Conservation (phyloP, 2,888 invertebrate genomes). For the Andrena bucephala region DNA sequence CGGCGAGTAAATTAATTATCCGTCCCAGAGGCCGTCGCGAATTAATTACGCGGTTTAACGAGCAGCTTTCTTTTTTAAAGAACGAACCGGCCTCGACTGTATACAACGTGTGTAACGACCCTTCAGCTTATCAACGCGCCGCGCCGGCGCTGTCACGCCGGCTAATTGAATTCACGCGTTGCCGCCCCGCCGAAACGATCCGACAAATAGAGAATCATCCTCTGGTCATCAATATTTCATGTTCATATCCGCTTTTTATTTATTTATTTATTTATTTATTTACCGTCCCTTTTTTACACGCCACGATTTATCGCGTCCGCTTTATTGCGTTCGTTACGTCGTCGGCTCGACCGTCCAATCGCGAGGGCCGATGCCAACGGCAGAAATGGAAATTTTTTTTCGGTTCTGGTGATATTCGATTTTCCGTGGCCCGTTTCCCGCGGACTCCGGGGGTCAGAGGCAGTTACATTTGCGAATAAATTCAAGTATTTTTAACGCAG, state of each 20-base stretch:
- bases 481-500: background rate
- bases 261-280: background rate
- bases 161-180: slow-evolving; percentile 65
- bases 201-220: slow-evolving; percentile 61
- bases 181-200: slow-evolving; percentile 43
- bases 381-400: too few species aligned
- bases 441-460: too few species aligned
- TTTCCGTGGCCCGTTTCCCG: too few species aligned
- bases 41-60: slow-evolving; percentile 70
- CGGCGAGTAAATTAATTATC: slow-evolving; percentile 68
- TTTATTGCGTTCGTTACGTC: slow-evolving; percentile 25
- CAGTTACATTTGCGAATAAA: too few species aligned
- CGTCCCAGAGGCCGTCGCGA: slow-evolving; percentile 42
- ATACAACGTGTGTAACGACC: slow-evolving; percentile 61
- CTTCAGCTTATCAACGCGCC: slow-evolving; percentile 65
- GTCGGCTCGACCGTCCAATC: slow-evolving; percentile 6
- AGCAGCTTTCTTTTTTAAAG: slow-evolving; percentile 58
- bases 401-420: too few species aligned
- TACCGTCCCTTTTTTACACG: background rate
- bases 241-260: background rate
- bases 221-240: slow-evolving; percentile 41
- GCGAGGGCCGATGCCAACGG: too few species aligned
- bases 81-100: slow-evolving; percentile 21
- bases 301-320: slow-evolving; percentile 27
- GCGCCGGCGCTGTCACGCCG: slow-evolving; percentile 45